Evolutionary conservation across 2,888 invertebrate species (phyloP), one percentile per base, ranked within the genome.

Genomic region (Nemotelus nigrinus): DNA sequence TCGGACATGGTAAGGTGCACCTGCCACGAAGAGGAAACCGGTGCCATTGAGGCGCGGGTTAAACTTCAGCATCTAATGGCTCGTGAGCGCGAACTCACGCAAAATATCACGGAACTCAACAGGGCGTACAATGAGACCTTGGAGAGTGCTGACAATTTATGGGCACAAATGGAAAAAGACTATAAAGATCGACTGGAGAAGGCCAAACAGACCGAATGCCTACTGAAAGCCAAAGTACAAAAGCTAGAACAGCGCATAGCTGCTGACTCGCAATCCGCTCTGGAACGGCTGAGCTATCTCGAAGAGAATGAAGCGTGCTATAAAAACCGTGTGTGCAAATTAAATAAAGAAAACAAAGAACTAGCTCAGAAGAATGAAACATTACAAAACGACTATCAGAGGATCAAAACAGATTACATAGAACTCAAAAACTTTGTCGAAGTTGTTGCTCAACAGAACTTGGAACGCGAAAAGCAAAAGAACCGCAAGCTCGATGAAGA

Each of bases 71-170:
- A 81, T 58, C 64, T 80, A 3, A 77, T 80, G 55, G 63, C 77
- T 0, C 81, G 82, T 2, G 82, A 82, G 76, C 79, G 79, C 25
- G 80, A 82, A 67, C 81, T 87, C 67, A 86, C 85, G 57, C 84
- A 81, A 80, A 85, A 83, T 85, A 89, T 86, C 79, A 88, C 90
- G 67, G 90, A 90, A 53, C 87, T 93, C 79, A 91, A 91, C 83
- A 87, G 90, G 2, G 91, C 92, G 0, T 93, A 93, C 82, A 88
- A 92, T 82, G 91, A 92, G 83, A 93, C 93, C 82, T 85, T 94
- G 83, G 91, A 92, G 77, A 91, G 92, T 78, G 92, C 93, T 0
- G 93, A 93, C 80, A 91, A 92, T 78, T 90, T 92, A 86, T 93
- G 93, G 91, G 90, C 91, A 0, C 92, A 92, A 82, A 89, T 92